Percentiles rank a stretch among this genome's conserved stretches.
phyloP scores from a whole-genome alignment of 2,797 vertebrate species.

The Rhynchonycteris naso region DNA sequence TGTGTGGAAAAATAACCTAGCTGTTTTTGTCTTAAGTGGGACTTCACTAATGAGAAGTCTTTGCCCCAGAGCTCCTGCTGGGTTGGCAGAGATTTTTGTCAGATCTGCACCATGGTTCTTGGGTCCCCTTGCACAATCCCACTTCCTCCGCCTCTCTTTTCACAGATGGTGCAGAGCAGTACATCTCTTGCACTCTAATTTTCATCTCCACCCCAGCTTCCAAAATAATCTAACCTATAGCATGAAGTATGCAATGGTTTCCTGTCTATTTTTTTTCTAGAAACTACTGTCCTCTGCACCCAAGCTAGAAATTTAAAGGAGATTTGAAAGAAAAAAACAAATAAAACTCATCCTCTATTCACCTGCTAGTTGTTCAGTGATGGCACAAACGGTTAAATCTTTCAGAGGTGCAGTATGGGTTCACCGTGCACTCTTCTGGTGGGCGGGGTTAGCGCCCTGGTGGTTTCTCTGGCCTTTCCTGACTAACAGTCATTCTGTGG shows the following conservation, averaged over 20 bases:
- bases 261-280: background rate
- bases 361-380: background rate
- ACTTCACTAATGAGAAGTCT: background rate
- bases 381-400: background rate
- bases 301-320: background rate
- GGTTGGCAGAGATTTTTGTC: background rate
- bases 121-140: background rate
- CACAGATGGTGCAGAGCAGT: background rate
- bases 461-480: background rate
- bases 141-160: background rate
- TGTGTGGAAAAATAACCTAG: background rate
- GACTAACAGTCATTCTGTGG: background rate
- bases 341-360: background rate
- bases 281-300: background rate
- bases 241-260: background rate
- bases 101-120: background rate
- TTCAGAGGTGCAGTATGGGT: background rate
- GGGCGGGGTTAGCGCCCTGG: fast-evolving
- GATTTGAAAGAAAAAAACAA: background rate
- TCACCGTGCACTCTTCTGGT: background rate
- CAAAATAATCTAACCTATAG: background rate
- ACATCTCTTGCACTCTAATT: background rate
- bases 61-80: background rate
- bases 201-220: background rate
- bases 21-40: background rate